Conservation (phyloP, 2,888 invertebrate genomes). For the Zele albiditarsus region DNA sequence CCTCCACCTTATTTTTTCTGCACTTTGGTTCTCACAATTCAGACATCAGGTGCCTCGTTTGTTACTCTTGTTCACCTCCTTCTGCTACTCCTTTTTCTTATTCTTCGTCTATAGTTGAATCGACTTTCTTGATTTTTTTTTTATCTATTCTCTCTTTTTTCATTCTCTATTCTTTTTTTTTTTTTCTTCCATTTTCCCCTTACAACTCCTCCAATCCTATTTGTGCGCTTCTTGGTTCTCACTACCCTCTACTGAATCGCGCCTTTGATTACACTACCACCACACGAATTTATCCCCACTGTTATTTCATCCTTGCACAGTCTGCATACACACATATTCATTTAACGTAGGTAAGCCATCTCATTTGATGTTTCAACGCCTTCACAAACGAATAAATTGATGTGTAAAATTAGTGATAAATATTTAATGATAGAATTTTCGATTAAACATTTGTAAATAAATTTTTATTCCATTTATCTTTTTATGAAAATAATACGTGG, state of each 20-base stretch:
- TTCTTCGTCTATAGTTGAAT: slow-evolving; percentile 13
- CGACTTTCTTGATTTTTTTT: slow-evolving; percentile 9
- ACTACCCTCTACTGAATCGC: background rate
- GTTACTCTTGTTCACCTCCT: slow-evolving; percentile 36
- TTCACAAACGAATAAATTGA: background rate
- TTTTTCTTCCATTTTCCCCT: slow-evolving; percentile 7
- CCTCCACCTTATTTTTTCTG: slow-evolving; percentile 5
- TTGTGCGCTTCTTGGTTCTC: background rate
- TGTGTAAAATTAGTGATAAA: background rate
- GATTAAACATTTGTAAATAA: background rate
- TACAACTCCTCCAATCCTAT: slow-evolving; percentile 14
- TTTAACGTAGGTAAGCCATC: background rate
- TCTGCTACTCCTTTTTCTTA: background rate
- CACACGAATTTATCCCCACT: background rate
- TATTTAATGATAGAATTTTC: background rate
- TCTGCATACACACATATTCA: background rate
- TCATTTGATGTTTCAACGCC: background rate
- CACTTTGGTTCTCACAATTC: slow-evolving; percentile 8
- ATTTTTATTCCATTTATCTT: too few species aligned
- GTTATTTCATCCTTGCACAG: background rate
- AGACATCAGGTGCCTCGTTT: slow-evolving; percentile 42
- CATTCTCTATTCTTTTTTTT: background rate
- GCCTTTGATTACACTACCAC: slow-evolving; percentile 10
- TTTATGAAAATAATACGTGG: too few species aligned
- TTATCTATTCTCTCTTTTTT: slow-evolving; percentile 12